phyloP scores from a whole-genome alignment of 2,888 invertebrate genomes.

The Athrips mouffetella region DNA sequence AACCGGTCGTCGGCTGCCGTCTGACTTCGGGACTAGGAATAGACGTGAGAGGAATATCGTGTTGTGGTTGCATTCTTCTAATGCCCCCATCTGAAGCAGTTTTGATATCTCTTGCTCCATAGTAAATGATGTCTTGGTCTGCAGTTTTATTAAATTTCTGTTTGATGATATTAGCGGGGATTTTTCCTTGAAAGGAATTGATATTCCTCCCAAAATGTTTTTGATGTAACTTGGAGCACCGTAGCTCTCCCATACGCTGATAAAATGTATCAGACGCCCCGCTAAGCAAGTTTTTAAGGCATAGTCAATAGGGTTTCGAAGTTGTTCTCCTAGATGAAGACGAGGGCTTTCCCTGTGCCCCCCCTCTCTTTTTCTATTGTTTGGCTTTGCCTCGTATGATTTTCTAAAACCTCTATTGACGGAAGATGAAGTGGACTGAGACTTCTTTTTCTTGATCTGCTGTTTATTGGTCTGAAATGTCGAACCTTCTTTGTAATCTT shows the following conservation, averaged over 20 bases:
- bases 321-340: background rate
- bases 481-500: background rate
- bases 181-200: background rate
- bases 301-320: background rate
- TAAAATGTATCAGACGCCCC: conserved; percentile 19
- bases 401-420: background rate
- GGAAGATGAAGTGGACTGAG: background rate
- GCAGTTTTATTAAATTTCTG: background rate
- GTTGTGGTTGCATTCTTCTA: background rate
- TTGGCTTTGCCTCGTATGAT: background rate
- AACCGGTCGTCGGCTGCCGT: conserved; percentile 11
- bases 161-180: background rate
- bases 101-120: background rate
- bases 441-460: background rate
- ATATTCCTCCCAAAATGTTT: conserved; percentile 3
- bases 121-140: background rate
- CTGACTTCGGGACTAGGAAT: conserved; percentile 11
- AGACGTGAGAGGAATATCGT: conserved; percentile 1
- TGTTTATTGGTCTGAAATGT: background rate
- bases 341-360: background rate
- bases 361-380: conserved; percentile 1
- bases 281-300: background rate
- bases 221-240: conserved; percentile 2
- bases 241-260: conserved; percentile 18
- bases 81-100: background rate